Conservation (phyloP, 2,888 invertebrate genomes). For the Tethea ocularis region DNA sequence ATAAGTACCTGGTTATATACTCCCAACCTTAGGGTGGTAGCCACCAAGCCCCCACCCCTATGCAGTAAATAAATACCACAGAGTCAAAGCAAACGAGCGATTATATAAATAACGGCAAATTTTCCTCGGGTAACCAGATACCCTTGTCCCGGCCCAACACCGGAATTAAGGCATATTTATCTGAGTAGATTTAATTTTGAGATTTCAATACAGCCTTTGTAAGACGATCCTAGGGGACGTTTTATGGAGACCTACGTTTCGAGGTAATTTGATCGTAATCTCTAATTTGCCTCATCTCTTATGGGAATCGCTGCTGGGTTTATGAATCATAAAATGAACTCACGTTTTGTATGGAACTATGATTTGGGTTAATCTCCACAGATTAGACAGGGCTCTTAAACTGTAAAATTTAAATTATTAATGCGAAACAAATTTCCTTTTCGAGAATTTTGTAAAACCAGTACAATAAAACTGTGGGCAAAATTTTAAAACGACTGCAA, state of each 20-base stretch:
- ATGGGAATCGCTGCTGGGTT: neutral
- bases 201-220: neutral
- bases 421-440: too few relatives aligned
- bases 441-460: too few relatives aligned
- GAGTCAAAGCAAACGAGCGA: neutral
- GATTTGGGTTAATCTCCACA: neutral
- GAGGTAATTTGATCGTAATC: neutral
- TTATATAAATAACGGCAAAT: neutral
- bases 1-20: too few relatives aligned
- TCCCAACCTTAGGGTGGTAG: too few relatives aligned
- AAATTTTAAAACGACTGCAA: too few relatives aligned
- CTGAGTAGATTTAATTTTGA: constrained; percentile 3
- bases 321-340: neutral
- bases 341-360: neutral
- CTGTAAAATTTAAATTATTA: too few relatives aligned
- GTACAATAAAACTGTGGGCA: too few relatives aligned
- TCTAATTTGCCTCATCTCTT: neutral
- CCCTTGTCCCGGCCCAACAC: neutral
- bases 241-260: neutral
- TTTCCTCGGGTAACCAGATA: neutral
- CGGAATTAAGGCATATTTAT: neutral
- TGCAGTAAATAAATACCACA: neutral
- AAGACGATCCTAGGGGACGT: neutral
- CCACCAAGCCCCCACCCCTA: too few relatives aligned
- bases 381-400: too few relatives aligned